Evolutionary conservation across 1,140 invertebrate species (phyloP), one percentile per base, ranked within the genome.

Genomic region (Paraescarpia echinospica): DNA sequence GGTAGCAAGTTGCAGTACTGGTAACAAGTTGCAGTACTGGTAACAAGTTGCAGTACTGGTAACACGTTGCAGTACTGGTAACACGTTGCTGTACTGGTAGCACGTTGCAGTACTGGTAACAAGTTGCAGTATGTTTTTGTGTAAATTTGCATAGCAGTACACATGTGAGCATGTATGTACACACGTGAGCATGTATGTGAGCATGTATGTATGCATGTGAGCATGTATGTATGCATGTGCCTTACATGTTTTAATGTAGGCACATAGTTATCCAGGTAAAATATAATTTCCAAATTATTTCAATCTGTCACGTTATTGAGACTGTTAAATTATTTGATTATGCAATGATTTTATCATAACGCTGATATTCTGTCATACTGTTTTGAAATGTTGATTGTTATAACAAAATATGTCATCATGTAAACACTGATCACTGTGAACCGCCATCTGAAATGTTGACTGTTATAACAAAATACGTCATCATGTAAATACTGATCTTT

Each of bases 161-260:
- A 41, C 41, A 77, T 77, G 48, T 51, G 48, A 9, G 48, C 48
- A 18, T 51, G 48, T 18, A 1, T 51, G 48, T 18, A 14, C 14
- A 14, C 41, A 14, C 14, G 41, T 14, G 41, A 8, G 59, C 59
- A 31, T 77, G 59, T 18, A 31, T 77, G 59, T 31, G 59, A 14
- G 59, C 59, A 5, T 77, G 59, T 31, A n/a, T n/a, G n/a, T n/a
- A n/a, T 48, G 41, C 41, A 14, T 48, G 8, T 31, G 59, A 8
- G 59, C 59, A 31, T 77, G 59, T 18, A 31, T 77, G 59, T 31
- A 18, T 77, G 59, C 59, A 5, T 77, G 59, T 31, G 59, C 59
- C 22, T 77, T 77, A 77, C 59, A 77, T 77, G 59, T 77, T 77
- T 77, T 77, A 77, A 77, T 77, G 59, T 77, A 77, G 59, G 59